phyloP scores from a whole-genome alignment of 2,797 vertebrate genomes.

The Cryptoprocta ferox region DNA sequence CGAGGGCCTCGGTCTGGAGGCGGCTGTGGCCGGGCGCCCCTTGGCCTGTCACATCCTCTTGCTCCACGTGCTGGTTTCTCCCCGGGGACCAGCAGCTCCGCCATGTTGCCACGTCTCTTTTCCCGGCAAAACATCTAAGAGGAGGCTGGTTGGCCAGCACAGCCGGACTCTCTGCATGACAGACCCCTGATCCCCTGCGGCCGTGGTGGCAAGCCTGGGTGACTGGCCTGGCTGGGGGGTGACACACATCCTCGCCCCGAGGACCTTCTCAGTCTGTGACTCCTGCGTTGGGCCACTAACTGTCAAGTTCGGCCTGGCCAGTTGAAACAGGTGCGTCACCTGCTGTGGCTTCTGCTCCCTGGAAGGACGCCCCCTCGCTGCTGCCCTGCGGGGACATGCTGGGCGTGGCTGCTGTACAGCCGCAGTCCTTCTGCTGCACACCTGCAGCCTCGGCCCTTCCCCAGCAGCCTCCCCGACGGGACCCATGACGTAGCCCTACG shows the following conservation, averaged over 20 bases:
- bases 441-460: neutral
- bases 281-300: fast-evolving
- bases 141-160: neutral
- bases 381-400: neutral
- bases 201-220: too few species aligned
- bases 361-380: too few species aligned
- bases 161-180: fast-evolving
- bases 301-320: fast-evolving
- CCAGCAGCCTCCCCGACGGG: neutral
- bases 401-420: neutral
- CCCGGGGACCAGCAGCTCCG: fast-evolving
- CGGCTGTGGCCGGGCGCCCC: neutral
- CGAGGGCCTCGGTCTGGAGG: fast-evolving
- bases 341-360: too few species aligned
- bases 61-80: fast-evolving
- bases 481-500: fast-evolving
- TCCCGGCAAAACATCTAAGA: fast-evolving
- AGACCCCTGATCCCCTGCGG: fast-evolving
- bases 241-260: fast-evolving
- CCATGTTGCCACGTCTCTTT: fast-evolving
- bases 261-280: neutral
- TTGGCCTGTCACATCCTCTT: fast-evolving
- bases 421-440: fast-evolving
- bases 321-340: neutral
- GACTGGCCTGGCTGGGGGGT: neutral